These are phyloP conservation scores for Rhinolophus sinicus DNA, from an alignment of 2,113 vertebrate genomes.

Conservation along the genomic window DNA sequence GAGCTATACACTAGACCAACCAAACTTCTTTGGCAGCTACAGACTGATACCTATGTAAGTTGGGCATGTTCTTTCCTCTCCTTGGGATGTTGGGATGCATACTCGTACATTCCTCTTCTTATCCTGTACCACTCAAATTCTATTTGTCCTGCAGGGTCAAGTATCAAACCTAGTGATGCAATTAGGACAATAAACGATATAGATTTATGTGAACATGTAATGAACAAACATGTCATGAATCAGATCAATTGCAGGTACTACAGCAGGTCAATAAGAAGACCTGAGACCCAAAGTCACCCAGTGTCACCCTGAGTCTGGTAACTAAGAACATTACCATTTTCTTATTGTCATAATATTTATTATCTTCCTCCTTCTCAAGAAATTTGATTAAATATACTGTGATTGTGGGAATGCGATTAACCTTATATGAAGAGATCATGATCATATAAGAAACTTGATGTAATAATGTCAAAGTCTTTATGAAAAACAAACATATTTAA, in stretches of 20 bases:
- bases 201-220: background rate
- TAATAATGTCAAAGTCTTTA: slow-evolving; percentile 36
- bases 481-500: slow-evolving; percentile 52
- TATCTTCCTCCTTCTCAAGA: background rate
- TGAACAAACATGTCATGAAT: background rate
- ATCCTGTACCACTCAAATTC: background rate
- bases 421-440: slow-evolving; percentile 28
- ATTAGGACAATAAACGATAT: background rate
- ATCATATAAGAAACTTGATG: slow-evolving; percentile 41
- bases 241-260: background rate
- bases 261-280: background rate
- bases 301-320: background rate
- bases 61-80: background rate
- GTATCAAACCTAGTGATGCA: background rate
- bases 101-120: background rate
- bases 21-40: background rate
- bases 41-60: background rate
- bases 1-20: rapidly evolving
- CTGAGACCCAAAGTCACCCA: background rate
- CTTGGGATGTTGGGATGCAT: too few relatives aligned
- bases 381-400: slow-evolving; percentile 26
- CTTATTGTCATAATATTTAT: slow-evolving; percentile 39
- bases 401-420: slow-evolving; percentile 39
- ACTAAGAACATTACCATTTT: background rate
- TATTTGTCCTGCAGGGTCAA: background rate